Conservation (phyloP, 2,113 vertebrate species). For the Corydoras maculifer region DNA sequence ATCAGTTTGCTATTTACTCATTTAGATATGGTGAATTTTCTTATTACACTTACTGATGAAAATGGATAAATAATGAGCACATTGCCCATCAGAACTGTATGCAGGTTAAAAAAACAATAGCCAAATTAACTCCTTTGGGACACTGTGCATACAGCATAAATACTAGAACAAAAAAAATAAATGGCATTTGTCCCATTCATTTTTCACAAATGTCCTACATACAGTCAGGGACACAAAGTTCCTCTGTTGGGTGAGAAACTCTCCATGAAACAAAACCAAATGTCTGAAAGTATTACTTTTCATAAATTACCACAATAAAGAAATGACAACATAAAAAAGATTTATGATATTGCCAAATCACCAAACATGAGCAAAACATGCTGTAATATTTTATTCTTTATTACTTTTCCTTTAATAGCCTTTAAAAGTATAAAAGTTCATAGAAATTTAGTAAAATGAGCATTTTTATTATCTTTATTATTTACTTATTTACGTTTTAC, state of each 20-base stretch:
- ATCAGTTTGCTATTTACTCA: too few species aligned
- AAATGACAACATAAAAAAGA: neutral
- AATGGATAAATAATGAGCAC: neutral
- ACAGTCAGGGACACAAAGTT: conserved; percentile 15
- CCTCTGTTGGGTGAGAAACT: neutral
- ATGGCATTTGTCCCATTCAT: conserved; percentile 14
- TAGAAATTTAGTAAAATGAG: too few species aligned
- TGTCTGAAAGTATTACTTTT: conserved; percentile 1
- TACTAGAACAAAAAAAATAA: conserved; percentile 6
- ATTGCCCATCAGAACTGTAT: conserved; percentile 11
- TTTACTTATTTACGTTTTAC: too few species aligned
- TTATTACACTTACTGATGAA: too few species aligned
- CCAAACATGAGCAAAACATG: too few species aligned
- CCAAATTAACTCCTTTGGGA: conserved; percentile 35
- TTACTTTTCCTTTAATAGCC: too few species aligned
- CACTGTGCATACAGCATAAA: conserved; percentile 36
- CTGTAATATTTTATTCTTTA: too few species aligned
- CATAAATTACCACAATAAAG: neutral
- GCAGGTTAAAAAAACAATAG: conserved; percentile 29
- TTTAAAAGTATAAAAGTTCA: too few species aligned
- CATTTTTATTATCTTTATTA: too few species aligned
- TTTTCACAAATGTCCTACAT: conserved; percentile 22
- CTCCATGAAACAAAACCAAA: conserved; percentile 2
- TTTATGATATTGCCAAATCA: too few species aligned
- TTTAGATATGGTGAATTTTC: too few species aligned